Evolutionary conservation across 2,888 invertebrate genomes (phyloP).

Genomic region (Melanchra persicariae): DNA sequence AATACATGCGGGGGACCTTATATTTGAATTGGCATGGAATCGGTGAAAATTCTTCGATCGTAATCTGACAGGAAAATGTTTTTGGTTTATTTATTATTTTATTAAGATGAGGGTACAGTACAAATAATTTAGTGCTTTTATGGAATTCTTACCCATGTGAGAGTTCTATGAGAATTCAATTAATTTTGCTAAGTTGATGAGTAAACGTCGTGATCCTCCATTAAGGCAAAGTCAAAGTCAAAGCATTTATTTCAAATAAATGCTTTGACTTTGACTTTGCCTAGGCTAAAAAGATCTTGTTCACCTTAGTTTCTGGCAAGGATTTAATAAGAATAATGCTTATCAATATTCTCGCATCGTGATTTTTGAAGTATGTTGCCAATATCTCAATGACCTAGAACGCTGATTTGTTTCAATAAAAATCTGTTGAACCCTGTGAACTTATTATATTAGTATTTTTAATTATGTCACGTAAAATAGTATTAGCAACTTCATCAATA

Average conservation of each 20-base stretch:
- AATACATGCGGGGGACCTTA: not conserved
- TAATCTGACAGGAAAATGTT: not conserved
- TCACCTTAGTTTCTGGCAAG: not conserved
- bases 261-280: no score
- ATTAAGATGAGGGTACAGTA: not conserved
- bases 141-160: not conserved
- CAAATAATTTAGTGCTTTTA: not conserved
- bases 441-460: no score
- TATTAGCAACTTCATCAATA: no score
- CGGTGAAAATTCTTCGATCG: not conserved
- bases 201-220: not conserved
- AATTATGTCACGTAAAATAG: no score
- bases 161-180: not conserved
- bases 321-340: not conserved
- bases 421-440: not conserved
- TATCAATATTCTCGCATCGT: not conserved
- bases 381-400: not conserved
- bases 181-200: not conserved
- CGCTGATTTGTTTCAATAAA: slow-evolving; percentile 13
- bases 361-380: not conserved
- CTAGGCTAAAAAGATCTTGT: not conserved
- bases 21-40: not conserved
- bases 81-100: not conserved
- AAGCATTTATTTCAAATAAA: no score
- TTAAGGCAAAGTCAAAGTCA: no score